These are phyloP conservation scores for Brienomyrus longianalis DNA, from an alignment of 2,113 vertebrate genomes.

Conservation along the genomic window DNA sequence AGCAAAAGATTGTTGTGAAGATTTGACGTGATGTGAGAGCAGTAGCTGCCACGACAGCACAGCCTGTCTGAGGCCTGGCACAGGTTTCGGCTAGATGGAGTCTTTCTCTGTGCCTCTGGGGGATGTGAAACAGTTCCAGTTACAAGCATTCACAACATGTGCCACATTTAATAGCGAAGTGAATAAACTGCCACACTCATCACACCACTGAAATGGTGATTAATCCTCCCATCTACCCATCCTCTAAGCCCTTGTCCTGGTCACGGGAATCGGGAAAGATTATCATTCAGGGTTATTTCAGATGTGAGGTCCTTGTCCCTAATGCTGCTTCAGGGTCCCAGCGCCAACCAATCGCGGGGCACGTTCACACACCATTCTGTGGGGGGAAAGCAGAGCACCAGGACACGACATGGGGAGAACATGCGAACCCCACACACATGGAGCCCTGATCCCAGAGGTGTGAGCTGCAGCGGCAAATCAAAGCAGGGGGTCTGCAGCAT, in stretches of 20 bases:
- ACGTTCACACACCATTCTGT: neutral
- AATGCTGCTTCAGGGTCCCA: neutral
- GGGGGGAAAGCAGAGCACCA: too few relatives aligned
- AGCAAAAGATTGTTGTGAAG: neutral
- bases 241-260: neutral
- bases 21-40: neutral
- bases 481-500: neutral
- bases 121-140: neutral
- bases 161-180: neutral
- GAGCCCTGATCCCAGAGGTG: neutral
- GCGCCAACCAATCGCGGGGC: neutral
- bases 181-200: neutral
- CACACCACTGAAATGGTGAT: neutral
- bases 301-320: neutral
- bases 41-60: neutral
- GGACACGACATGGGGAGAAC: neutral
- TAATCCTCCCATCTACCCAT: neutral
- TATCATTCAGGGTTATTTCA: neutral
- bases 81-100: neutral
- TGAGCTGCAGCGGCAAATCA: neutral
- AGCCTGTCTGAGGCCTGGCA: neutral
- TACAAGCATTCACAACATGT: neutral
- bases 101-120: neutral
- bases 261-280: neutral
- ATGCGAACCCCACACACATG: neutral